These are phyloP conservation scores for Thryonomys swinderianus DNA, from an alignment of 2,113 vertebrate genomes.

Conservation along the genomic window DNA sequence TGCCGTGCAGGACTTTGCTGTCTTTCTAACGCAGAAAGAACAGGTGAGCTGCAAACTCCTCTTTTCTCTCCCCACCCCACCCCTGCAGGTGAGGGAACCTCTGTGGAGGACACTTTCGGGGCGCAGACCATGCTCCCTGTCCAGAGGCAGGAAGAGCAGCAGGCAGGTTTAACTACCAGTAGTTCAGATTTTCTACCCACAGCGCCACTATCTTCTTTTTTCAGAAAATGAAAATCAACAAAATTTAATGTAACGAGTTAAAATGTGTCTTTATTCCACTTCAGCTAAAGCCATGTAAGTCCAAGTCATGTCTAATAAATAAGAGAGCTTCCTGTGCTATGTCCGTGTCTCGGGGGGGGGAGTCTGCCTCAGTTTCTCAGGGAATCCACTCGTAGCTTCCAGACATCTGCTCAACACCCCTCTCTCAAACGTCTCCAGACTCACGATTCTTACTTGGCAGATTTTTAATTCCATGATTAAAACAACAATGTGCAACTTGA, in stretches of 20 bases:
- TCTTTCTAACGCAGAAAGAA: neutral
- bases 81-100: neutral
- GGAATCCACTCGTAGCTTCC: neutral
- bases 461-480: constrained; percentile 59
- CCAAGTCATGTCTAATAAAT: neutral
- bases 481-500: constrained; percentile 50
- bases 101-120: neutral
- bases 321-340: neutral
- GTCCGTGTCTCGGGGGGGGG: neutral
- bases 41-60: neutral
- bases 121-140: neutral
- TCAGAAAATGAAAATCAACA: neutral
- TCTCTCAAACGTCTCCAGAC: neutral
- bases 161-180: neutral
- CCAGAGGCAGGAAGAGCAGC: neutral
- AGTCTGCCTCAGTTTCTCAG: neutral
- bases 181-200: neutral
- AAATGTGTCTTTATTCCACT: neutral
- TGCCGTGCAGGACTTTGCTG: neutral
- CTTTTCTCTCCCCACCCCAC: rapidly evolving
- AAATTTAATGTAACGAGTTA: neutral
- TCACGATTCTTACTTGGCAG: neutral
- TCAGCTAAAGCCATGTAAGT: neutral
- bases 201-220: neutral
- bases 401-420: neutral